Percentiles rank a stretch among this genome's conserved stretches.
Evolutionary conservation across 2,113 vertebrate species (phyloP).

Genomic region (Salminus brasiliensis): DNA sequence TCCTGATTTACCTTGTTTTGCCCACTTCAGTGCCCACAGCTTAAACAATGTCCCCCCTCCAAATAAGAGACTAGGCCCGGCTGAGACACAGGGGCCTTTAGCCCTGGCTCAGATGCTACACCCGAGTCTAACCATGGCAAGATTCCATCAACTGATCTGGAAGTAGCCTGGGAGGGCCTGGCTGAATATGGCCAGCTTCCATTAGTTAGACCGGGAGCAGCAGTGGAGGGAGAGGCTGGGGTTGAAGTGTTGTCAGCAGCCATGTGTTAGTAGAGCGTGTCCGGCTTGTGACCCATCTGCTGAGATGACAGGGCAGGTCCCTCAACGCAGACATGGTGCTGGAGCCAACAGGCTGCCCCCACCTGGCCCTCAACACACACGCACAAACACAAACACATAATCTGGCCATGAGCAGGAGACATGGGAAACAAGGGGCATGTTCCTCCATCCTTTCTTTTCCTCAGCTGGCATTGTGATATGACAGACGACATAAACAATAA

Average conservation of each 20-base stretch:
- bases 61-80: conserved; percentile 17
- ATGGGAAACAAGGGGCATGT: background rate
- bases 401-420: background rate
- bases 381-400: conserved; percentile 1
- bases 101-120: conserved; percentile 27
- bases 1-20: background rate
- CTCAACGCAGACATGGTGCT: conserved; percentile 29
- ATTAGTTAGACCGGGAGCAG: conserved; percentile 38
- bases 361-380: conserved; percentile 36
- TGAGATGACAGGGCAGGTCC: conserved; percentile 38
- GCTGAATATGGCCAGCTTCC: conserved; percentile 13
- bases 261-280: conserved; percentile 42
- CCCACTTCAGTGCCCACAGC: conserved; percentile 13
- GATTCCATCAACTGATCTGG: conserved; percentile 33
- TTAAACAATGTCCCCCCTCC: conserved; percentile 29
- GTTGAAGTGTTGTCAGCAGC: conserved; percentile 40
- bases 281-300: conserved; percentile 55
- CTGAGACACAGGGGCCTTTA: conserved; percentile 32
- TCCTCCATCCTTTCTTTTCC: background rate
- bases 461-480: background rate
- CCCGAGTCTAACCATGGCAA: conserved; percentile 17
- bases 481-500: conserved; percentile 2
- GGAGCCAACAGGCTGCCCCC: conserved; percentile 38
- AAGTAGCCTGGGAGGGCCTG: conserved; percentile 32
- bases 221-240: conserved; percentile 30